Percentiles rank a stretch among this genome's conserved stretches.
Conservation (phyloP, 2,113 vertebrate genomes). For the Alaudala cheleensis region DNA sequence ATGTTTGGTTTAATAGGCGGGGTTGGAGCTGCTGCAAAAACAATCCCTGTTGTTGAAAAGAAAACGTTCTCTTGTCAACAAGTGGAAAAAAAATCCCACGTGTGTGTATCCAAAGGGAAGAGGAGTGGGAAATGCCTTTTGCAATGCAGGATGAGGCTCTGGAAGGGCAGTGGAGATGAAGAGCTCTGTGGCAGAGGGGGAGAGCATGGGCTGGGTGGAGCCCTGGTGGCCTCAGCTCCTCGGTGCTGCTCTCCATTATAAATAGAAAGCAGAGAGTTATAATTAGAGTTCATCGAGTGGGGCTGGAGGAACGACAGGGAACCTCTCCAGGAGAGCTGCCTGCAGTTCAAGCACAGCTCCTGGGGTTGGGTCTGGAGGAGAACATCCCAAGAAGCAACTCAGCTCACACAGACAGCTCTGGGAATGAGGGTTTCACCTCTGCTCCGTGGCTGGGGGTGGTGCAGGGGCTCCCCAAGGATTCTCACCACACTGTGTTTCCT, state of each 20-base stretch:
- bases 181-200: accelerated
- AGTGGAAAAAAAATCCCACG: accelerated
- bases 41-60: neutral
- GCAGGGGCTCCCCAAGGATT: neutral
- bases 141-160: neutral
- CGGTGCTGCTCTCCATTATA: neutral
- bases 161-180: neutral
- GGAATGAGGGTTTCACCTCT: neutral
- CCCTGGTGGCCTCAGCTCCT: neutral
- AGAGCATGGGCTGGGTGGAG: neutral
- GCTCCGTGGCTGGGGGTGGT: neutral
- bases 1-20: neutral
- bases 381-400: accelerated
- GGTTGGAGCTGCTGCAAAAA: neutral
- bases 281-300: neutral
- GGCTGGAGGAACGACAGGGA: neutral
- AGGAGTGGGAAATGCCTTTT: neutral
- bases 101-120: neutral
- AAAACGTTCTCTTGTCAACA: neutral
- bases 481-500: neutral
- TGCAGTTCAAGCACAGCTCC: neutral
- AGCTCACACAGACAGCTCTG: neutral
- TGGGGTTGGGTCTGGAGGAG: neutral
- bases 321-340: neutral
- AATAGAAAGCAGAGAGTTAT: neutral